A percentile compares a stretch with the other conserved stretches of the same genome.
Evolutionary conservation across 2,113 vertebrate species (phyloP).

Genomic region (Elephas maximus): DNA sequence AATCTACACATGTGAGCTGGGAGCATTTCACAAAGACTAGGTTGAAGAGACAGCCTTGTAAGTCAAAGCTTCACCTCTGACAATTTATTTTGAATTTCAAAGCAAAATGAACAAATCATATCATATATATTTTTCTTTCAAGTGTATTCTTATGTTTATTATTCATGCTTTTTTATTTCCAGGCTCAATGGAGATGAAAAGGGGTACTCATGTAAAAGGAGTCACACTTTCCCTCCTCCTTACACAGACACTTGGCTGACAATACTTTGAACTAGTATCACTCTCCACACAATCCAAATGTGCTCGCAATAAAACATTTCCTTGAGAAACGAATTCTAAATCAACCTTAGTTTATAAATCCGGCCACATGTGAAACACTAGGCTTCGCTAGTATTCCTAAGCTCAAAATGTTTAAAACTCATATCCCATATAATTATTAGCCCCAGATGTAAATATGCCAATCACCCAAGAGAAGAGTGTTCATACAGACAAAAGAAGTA

Average conservation of each 20-base stretch:
- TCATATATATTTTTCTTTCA: not conserved
- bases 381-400: not conserved
- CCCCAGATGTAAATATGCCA: not conserved
- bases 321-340: not conserved
- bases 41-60: not conserved
- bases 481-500: not conserved
- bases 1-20: not conserved
- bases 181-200: not conserved
- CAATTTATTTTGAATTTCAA: slow-evolving; percentile 59
- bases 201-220: not conserved
- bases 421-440: not conserved
- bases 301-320: not conserved
- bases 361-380: not conserved
- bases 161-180: not conserved
- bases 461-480: not conserved
- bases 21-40: not conserved
- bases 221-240: not conserved
- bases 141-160: not conserved
- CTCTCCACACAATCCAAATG: not conserved
- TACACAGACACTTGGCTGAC: not conserved
- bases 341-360: not conserved
- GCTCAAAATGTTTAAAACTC: not conserved
- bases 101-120: slow-evolving; percentile 10
- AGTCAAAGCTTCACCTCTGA: not conserved
- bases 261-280: not conserved